Base-by-base conservation (phyloP, 2,888 invertebrate species). In the Pyralis farinalis region DNA sequence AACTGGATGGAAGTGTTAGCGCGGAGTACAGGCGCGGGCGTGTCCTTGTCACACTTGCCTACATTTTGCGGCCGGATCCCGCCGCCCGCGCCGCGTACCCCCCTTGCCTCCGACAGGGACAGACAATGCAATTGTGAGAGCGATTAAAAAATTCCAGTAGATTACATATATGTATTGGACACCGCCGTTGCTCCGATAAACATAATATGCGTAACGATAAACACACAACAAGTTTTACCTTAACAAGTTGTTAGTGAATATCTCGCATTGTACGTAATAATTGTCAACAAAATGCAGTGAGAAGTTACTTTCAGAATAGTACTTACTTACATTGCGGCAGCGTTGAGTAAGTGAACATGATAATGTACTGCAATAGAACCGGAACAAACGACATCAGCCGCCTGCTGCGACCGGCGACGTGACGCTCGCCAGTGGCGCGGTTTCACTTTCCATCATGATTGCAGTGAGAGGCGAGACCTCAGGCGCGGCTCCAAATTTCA, bases 21-120 rank as follows among this genome's bases (percentile, higher is more conserved):
- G 74, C 79, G 73, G 16, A 16, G 86, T 86, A 84, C 87, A 82
- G 84, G 87, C 82, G 84, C 87, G 83, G 84, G 87, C 82, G 84
- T 86, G 87, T 86, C 87, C 87, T 88, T 88, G 87, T 87, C 87
- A 87, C 86, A 86, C 76, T 88, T 88, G 87, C 87, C 87, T 86
- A 87, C 87, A 88, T 88, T 87, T 83, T 80, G 75, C 69, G 73
- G 74, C 78, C 69, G 66, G 69, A 75, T 71, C 67, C 65, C 74
- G 62, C 75, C 74, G 69, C 78, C 71, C 77, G 64, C 77, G 51
- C 56, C 63, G 47, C 51, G 43, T 66, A 56, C 70, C 65, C 58
- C 60, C 64, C 67, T 56, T 63, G 54, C 69, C 73, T 63, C 67
- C 62, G 69, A 69, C 68, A 74, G 74, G 71, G 77, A 79, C 75